These are phyloP conservation scores for Tychaedon coryphoeus DNA, from an alignment of 2,113 vertebrate genomes.

Conservation along the genomic window DNA sequence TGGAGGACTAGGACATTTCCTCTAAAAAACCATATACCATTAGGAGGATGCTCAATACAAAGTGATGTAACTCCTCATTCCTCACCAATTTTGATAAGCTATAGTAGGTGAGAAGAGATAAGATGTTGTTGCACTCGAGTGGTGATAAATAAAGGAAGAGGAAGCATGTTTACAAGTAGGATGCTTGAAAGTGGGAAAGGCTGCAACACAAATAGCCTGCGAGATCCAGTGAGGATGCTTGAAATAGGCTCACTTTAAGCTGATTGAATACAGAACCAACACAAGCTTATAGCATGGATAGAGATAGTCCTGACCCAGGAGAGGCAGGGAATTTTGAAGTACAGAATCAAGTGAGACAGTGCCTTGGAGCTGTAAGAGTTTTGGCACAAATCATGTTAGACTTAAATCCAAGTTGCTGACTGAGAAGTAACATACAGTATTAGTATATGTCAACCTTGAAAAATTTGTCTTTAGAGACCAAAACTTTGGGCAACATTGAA, in stretches of 20 bases:
- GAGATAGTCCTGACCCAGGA: background rate
- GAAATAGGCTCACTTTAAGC: background rate
- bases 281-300: background rate
- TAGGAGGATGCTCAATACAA: background rate
- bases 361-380: background rate
- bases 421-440: background rate
- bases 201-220: background rate
- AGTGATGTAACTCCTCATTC: background rate
- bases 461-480: background rate
- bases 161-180: background rate
- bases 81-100: background rate
- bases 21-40: background rate
- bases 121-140: background rate
- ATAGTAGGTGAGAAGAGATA: background rate
- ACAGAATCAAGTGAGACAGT: background rate
- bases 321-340: background rate
- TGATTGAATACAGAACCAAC: background rate
- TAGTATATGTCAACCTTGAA: background rate
- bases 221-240: background rate
- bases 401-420: background rate
- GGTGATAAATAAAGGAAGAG: background rate
- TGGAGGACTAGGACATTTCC: background rate
- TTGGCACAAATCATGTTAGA: background rate
- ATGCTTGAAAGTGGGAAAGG: background rate
- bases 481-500: background rate